Base-by-base conservation (phyloP, 2,888 invertebrate genomes). In the Drosophila algonquin region DNA sequence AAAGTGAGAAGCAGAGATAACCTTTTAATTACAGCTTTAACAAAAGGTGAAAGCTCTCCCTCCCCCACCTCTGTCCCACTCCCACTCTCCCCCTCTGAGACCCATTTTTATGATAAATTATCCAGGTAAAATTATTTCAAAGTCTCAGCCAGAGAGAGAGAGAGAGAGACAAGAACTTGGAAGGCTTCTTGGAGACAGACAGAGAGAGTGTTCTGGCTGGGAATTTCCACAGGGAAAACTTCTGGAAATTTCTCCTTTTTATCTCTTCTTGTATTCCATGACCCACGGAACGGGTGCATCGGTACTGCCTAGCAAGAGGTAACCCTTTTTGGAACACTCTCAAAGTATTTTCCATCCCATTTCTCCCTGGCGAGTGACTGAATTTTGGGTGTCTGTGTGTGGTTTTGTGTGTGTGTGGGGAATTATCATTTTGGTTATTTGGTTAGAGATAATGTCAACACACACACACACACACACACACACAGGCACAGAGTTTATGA, bases 371-470 rank as follows among this genome's bases (percentile, higher is more conserved):
- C 32, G 9, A 24, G 35, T 9, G 21, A 62, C 52, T 32, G 24
- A 62, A 32, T 47, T 45, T 32, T 52, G 32, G 62, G n/a, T n/a
- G n/a, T n/a, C n/a, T 44, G 58, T 61, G 52, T 54, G 64, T 55
- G 54, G 50, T 18, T 18, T 18, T 18, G 18, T 18, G 18, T 58
- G 60, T 63, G 52, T 54, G 64, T 55, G 54, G 50, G 9, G 9
- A 12, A 32, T 14, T 63, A 2, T n/a, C 14, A n/a, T 40, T 40
- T 40, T 40, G n/a, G 6, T 56, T 71, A 62, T 70, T 81, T 62
- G 63, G 62, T 32, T 63, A 63, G 70, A 63, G 72, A 80, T 85
- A 70, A 64, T 76, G 74, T 81, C 82, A 78, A 48, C 80, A 51
- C 51, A 24, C 78, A 46, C 51, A 16, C 46, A 48, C 80, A 51